Conservation (phyloP, 1,140 invertebrate genomes). For the Drosophila arizonae region DNA sequence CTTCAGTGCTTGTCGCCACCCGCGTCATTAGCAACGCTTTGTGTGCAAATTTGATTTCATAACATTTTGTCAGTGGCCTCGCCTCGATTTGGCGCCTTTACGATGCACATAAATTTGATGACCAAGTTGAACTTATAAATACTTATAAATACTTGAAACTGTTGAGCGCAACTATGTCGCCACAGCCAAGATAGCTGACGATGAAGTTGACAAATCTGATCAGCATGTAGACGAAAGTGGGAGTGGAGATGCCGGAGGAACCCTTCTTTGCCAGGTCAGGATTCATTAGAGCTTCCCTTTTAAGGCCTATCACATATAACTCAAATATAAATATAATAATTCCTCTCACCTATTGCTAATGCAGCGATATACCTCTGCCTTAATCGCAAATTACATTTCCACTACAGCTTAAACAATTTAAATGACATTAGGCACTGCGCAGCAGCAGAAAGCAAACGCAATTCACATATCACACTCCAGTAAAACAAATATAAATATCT, state of each 20-base stretch:
- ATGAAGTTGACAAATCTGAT: slow-evolving; percentile 20
- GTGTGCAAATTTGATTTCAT: slow-evolving; percentile 77
- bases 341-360: no score
- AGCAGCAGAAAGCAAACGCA: slow-evolving; percentile 1
- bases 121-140: slow-evolving; percentile 60
- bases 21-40: slow-evolving; percentile 71
- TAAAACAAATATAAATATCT: background rate
- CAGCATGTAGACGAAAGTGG: background rate
- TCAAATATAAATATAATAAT: no score
- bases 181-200: slow-evolving; percentile 49
- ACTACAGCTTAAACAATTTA: slow-evolving; percentile 55
- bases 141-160: slow-evolving; percentile 76
- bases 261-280: slow-evolving; percentile 1
- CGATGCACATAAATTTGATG: slow-evolving; percentile 73
- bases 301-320: background rate
- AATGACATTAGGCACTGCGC: slow-evolving; percentile 56
- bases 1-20: slow-evolving; percentile 35
- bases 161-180: slow-evolving; percentile 8
- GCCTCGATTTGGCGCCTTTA: slow-evolving; percentile 64
- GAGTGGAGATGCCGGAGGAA: background rate
- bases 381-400: slow-evolving; percentile 38
- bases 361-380: background rate
- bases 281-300: no score
- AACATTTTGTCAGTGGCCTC: slow-evolving; percentile 71
- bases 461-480: slow-evolving; percentile 3